Conservation (phyloP, 2,888 invertebrate species). For the Bombyx huttoni region DNA sequence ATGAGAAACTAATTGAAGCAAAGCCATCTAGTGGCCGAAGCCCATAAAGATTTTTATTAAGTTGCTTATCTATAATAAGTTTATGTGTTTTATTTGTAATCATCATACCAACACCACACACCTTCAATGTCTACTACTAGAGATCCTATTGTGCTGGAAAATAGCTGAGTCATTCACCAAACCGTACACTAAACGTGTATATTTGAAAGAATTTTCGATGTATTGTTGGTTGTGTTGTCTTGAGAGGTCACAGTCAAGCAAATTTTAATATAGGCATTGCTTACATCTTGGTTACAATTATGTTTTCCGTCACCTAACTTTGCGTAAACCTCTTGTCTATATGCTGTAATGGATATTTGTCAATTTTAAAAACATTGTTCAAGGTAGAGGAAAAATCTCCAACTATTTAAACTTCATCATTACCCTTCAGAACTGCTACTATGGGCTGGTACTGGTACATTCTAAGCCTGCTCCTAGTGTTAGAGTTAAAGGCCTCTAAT, state of each 20-base stretch:
- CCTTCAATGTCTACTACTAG: not conserved
- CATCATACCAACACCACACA: not conserved
- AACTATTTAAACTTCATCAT: slow-evolving; percentile 11
- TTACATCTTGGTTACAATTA: slow-evolving; percentile 6
- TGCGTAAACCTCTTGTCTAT: slow-evolving; percentile 16
- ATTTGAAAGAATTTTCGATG: slow-evolving; percentile 4
- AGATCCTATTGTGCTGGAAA: slow-evolving; percentile 5
- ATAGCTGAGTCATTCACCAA: slow-evolving; percentile 5
- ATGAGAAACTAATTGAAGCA: too few relatives aligned
- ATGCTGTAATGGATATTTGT: slow-evolving; percentile 13
- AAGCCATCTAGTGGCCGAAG: too few relatives aligned
- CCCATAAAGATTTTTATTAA: too few relatives aligned
- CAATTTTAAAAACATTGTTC: slow-evolving; percentile 12
- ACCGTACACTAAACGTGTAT: slow-evolving; percentile 2
- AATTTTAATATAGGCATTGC: slow-evolving; percentile 5
- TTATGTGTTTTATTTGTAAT: too few relatives aligned
- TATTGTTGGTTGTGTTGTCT: slow-evolving; percentile 5
- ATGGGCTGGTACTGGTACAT: slow-evolving; percentile 13
- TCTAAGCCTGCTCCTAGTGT: slow-evolving; percentile 12
- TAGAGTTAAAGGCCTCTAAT: too few relatives aligned
- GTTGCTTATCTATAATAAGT: too few relatives aligned
- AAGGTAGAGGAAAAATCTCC: slow-evolving; percentile 16
- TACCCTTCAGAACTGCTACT: slow-evolving; percentile 13
- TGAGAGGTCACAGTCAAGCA: slow-evolving; percentile 3
- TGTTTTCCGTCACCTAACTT: slow-evolving; percentile 9